Percentiles rank a stretch among this genome's conserved stretches.
Evolutionary conservation across 1,140 invertebrate species (phyloP).

Genomic region (Streblospio benedicti): DNA sequence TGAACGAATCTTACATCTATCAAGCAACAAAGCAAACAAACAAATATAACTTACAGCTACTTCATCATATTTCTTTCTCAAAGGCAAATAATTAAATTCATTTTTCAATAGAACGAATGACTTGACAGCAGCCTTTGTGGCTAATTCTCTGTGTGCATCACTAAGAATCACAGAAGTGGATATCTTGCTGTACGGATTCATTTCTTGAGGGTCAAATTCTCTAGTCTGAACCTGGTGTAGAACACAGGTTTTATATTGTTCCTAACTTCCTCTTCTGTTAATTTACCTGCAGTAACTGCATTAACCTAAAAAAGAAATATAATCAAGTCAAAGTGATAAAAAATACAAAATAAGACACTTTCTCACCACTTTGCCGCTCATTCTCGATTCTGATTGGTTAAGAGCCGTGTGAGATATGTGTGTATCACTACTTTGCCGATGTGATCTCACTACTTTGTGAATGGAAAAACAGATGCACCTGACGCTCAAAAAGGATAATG

Average conservation of each 20-base stretch:
- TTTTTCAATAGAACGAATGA: slow-evolving; percentile 14
- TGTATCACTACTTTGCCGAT: too few relatives aligned
- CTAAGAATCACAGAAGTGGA: not conserved
- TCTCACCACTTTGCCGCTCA: too few relatives aligned
- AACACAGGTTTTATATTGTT: slow-evolving; percentile 16
- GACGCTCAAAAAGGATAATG: too few relatives aligned
- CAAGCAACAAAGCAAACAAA: too few relatives aligned
- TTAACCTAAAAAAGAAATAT: too few relatives aligned
- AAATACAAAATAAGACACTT: too few relatives aligned
- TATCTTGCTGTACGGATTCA: slow-evolving; percentile 17
- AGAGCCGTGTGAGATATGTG: too few relatives aligned
- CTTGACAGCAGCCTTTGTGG: slow-evolving; percentile 4
- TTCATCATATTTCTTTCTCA: not conserved
- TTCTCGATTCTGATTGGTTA: too few relatives aligned
- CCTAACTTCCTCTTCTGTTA: not conserved
- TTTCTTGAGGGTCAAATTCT: slow-evolving; percentile 21
- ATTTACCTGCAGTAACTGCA: not conserved
- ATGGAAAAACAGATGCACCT: too few relatives aligned
- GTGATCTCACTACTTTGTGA: too few relatives aligned
- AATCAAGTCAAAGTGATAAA: too few relatives aligned
- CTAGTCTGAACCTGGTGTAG: slow-evolving; percentile 19
- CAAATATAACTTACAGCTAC: slow-evolving; percentile 5
- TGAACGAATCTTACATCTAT: too few relatives aligned
- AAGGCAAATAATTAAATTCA: not conserved
- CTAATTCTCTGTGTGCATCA: slow-evolving; percentile 1